Base-by-base conservation (phyloP, 2,113 vertebrate species). In the Nothoprocta perdicaria region DNA sequence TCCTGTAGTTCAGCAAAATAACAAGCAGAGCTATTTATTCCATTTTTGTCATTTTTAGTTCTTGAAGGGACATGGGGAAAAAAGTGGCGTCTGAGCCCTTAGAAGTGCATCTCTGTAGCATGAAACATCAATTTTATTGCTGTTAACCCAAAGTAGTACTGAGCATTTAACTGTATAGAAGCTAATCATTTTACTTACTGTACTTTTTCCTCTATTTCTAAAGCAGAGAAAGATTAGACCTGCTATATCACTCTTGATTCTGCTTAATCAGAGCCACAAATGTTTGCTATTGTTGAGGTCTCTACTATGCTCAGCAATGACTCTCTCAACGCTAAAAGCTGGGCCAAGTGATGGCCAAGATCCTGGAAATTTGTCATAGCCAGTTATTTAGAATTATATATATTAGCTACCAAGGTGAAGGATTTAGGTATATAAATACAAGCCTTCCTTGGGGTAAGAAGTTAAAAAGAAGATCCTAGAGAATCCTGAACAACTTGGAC, bases 1-100 rank as follows among this genome's bases (percentile, higher is more conserved):
- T 81, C 46, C 40, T 78, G 72, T 86, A 91, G 84, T 91, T 91
- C 80, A 85, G 84, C 82, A 92, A 89, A 89, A 87, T 75, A 93
- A 80, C 80, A 75, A 94, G 79, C 81, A 63, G 79, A 83, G 76
- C 61, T 86, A 77, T 94, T 96, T 95, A 90, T 91, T 94, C 85
- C 12, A 69, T 92, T 88, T 95, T 90, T 86, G 67, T 89, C 62
- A 76, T 65, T 92, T 92, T 94, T 72, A 88, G 21, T 57, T 89
- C 80, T 92, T 86, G 62, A 88, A 63, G 14, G 46, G 43, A 52
- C 16, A n/a, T 27, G 41, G 58, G 40, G 41, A 88, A 53, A 57
- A 60, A 80, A 79, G n/a, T 23, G 46, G 27, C 43, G 50, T 63
- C 14, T 57, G 58, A 43, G 55, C 75, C 66, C 68, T 61, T 68